Conservation (phyloP, 2,113 vertebrate species). For the Percina caprodes region DNA sequence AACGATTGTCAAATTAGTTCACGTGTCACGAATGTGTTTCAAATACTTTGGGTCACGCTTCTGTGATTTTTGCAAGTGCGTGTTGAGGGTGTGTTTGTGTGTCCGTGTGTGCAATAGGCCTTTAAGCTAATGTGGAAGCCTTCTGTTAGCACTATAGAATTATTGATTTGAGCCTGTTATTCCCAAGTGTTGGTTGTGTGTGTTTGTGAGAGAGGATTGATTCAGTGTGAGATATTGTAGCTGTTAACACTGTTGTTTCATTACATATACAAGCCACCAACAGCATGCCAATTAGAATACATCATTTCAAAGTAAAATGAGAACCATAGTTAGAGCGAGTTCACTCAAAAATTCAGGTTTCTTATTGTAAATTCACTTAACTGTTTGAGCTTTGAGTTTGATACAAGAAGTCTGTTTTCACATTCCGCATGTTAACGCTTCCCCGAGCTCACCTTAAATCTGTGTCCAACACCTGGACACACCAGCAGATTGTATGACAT, state of each 20-base stretch:
- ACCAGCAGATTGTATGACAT: not conserved
- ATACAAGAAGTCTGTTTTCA: too few relatives aligned
- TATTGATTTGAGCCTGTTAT: slow-evolving; percentile 58
- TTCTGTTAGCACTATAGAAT: slow-evolving; percentile 66
- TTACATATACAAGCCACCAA: not conserved
- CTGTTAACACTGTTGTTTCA: not conserved
- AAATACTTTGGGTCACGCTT: slow-evolving; percentile 26
- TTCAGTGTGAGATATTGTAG: slow-evolving; percentile 12
- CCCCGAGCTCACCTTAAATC: not conserved
- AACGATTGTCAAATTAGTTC: slow-evolving; percentile 45
- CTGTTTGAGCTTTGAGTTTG: too few relatives aligned
- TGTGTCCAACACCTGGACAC: not conserved
- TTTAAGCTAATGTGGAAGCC: slow-evolving; percentile 71
- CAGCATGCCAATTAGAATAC: not conserved
- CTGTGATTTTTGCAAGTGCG: slow-evolving; percentile 20
- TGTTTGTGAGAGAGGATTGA: slow-evolving; percentile 16
- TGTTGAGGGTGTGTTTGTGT: slow-evolving; percentile 10
- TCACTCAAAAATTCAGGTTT: too few relatives aligned
- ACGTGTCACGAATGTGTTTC: slow-evolving; percentile 40
- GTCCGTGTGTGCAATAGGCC: slow-evolving; percentile 34
- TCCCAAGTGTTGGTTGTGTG: slow-evolving; percentile 22
- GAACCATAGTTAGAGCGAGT: too few relatives aligned
- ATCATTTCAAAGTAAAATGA: not conserved
- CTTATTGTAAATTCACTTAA: too few relatives aligned
- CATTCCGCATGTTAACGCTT: not conserved